phyloP scores from a whole-genome alignment of 2,888 invertebrate species.

The Lampropteryx suffumata region DNA sequence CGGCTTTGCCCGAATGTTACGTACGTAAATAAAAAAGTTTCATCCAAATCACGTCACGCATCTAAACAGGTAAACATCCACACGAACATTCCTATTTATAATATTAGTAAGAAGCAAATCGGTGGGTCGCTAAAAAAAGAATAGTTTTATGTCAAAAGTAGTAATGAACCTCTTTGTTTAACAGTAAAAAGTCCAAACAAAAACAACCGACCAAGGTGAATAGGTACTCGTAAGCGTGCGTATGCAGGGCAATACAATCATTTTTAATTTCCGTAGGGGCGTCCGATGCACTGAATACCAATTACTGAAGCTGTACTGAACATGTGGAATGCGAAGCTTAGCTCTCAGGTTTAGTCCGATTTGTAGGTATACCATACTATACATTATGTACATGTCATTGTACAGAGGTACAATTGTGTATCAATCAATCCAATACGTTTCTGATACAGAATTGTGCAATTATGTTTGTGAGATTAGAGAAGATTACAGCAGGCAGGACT shows the following conservation, averaged over 20 bases:
- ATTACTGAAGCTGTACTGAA: conserved; percentile 64
- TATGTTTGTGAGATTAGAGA: conserved; percentile 33
- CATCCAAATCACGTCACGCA: too few species aligned
- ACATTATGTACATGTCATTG: not conserved
- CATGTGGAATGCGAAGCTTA: conserved; percentile 60
- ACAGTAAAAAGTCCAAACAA: not conserved
- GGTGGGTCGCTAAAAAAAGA: too few species aligned
- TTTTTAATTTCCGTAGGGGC: conserved; percentile 70
- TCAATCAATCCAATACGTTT: conserved; percentile 43
- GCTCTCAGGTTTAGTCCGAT: conserved; percentile 48
- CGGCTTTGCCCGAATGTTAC: too few species aligned
- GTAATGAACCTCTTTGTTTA: not conserved
- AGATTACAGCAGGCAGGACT: conserved; percentile 20
- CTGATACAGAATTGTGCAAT: conserved; percentile 39
- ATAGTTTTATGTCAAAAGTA: not conserved
- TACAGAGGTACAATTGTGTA: conserved; percentile 12
- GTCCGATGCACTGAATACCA: conserved; percentile 72
- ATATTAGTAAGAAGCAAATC: too few species aligned
- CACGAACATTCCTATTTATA: too few species aligned
- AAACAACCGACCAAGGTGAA: conserved; percentile 13
- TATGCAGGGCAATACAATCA: conserved; percentile 62
- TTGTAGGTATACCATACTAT: conserved; percentile 30
- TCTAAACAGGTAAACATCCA: too few species aligned
- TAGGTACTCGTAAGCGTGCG: conserved; percentile 20
- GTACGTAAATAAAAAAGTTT: too few species aligned